A percentile compares a stretch with the other conserved stretches of the same genome.
These are phyloP conservation scores for Setipinna tenuifilis DNA, from an alignment of 2,797 vertebrate genomes.

Conservation along the genomic window DNA sequence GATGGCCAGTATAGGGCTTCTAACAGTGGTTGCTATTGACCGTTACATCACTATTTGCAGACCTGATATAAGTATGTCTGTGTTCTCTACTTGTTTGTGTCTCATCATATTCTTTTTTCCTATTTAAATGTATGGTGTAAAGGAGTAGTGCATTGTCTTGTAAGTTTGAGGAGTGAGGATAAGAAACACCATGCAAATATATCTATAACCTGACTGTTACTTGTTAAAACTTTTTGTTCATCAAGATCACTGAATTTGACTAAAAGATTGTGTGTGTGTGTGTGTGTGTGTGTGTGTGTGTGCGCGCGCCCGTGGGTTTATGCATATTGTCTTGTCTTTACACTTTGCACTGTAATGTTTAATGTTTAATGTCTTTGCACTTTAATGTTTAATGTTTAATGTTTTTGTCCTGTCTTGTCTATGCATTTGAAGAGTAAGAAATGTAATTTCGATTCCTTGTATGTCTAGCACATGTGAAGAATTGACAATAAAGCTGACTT, in stretches of 20 bases:
- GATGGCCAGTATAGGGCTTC: constrained; percentile 95
- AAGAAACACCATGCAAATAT: background rate
- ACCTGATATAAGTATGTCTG: constrained; percentile 83
- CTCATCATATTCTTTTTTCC: background rate
- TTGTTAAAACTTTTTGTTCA: background rate
- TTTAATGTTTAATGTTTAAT: too few relatives aligned
- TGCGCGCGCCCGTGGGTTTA: background rate
- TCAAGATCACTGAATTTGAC: background rate
- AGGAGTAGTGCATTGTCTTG: too few relatives aligned
- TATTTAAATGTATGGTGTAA: background rate
- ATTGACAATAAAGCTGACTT: too few relatives aligned
- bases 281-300: background rate
- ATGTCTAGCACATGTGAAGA: too few relatives aligned
- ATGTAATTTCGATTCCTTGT: too few relatives aligned
- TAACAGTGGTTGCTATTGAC: constrained; percentile 92
- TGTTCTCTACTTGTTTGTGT: too few relatives aligned
- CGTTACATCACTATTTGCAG: constrained; percentile 91
- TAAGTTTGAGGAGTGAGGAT: too few relatives aligned
- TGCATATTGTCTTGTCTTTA: too few relatives aligned
- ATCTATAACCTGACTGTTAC: background rate
- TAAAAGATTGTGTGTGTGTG: background rate
- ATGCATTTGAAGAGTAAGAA: too few relatives aligned
- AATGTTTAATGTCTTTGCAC: too few relatives aligned
- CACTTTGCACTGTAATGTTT: too few relatives aligned
- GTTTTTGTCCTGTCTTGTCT: too few relatives aligned